phyloP scores from a whole-genome alignment of 2,797 vertebrate species.

The Micromesistius poutassou region DNA sequence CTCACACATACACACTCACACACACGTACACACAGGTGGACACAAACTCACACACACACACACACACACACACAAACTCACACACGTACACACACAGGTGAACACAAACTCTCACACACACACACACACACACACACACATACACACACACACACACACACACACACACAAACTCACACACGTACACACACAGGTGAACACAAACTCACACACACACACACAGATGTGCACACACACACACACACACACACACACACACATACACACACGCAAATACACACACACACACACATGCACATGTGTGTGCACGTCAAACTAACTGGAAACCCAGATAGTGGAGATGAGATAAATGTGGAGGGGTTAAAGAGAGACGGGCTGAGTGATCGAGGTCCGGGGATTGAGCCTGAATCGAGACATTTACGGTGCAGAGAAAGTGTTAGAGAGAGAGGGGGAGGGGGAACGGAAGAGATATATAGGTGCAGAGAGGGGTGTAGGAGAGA shows the following conservation, averaged over 20 bases:
- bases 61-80: no score
- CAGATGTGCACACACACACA: not conserved
- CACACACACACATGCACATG: not conserved
- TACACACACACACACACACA: not conserved
- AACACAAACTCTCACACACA: conserved; percentile 3
- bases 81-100: not conserved
- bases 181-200: no score
- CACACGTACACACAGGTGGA: no score
- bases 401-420: not conserved
- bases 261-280: not conserved
- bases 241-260: not conserved
- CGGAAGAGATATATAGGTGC: no score
- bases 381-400: not conserved
- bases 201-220: not conserved
- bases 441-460: no score
- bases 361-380: not conserved
- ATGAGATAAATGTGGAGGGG: not conserved
- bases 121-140: not conserved
- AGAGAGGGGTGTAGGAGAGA: no score
- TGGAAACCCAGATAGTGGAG: not conserved
- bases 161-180: not conserved
- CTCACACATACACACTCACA: not conserved
- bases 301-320: not conserved
- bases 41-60: not conserved
- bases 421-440: not conserved